Conservation (phyloP, 1,140 invertebrate genomes). For the Lepidostoma basale region DNA sequence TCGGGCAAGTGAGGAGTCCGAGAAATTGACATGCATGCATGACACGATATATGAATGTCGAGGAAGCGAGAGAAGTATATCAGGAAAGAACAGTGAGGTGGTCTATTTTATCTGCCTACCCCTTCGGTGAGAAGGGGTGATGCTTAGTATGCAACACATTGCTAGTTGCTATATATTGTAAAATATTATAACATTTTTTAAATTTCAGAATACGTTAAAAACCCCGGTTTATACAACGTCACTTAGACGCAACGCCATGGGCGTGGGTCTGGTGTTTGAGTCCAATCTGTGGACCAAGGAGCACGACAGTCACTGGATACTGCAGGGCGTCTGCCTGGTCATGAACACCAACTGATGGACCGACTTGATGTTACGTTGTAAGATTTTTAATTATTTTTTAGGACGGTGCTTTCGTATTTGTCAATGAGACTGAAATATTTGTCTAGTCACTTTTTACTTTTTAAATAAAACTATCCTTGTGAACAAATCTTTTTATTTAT, state of each 20-base stretch:
- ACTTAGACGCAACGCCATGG: slow-evolving; percentile 82
- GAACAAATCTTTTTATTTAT: background rate
- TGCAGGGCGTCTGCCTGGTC: slow-evolving; percentile 85
- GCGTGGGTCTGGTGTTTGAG: slow-evolving; percentile 88
- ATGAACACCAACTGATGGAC: slow-evolving; percentile 76
- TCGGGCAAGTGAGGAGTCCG: too few relatives aligned
- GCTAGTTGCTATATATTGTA: too few relatives aligned
- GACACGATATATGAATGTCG: too few relatives aligned
- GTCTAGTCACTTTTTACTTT: background rate
- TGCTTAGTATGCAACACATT: too few relatives aligned
- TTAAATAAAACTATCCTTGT: background rate
- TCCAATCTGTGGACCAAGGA: slow-evolving; percentile 80
- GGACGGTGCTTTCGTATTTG: background rate
- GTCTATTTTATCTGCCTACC: too few relatives aligned
- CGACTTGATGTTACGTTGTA: background rate
- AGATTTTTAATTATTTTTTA: background rate
- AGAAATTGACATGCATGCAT: too few relatives aligned
- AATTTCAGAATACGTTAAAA: slow-evolving; percentile 78
- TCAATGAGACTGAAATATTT: slow-evolving; percentile 18
- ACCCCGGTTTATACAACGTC: slow-evolving; percentile 90
- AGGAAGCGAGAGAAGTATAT: too few relatives aligned
- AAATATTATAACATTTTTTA: background rate
- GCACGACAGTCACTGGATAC: slow-evolving; percentile 84
- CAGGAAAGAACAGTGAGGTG: too few relatives aligned
- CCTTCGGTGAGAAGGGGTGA: too few relatives aligned